Conservation (phyloP, 2,797 vertebrate species). For the Petrocephalus sullivani region DNA sequence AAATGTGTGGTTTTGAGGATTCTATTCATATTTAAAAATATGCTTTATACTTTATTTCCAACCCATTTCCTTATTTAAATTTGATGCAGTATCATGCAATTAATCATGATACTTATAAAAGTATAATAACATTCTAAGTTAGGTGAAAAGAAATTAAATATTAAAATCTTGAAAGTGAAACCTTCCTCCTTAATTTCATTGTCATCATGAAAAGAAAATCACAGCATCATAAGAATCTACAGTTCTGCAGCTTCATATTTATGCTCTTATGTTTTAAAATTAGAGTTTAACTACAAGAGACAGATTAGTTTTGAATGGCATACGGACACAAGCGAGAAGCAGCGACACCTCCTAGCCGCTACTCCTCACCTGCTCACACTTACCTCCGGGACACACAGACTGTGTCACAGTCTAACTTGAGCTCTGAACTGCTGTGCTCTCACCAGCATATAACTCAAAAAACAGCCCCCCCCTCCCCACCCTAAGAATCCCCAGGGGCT, state of each 20-base stretch:
- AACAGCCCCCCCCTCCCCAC: not conserved
- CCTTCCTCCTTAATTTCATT: not conserved
- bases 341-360: not conserved
- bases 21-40: not conserved
- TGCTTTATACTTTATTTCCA: not conserved
- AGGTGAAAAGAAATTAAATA: slow-evolving; percentile 12
- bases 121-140: not conserved
- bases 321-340: not conserved
- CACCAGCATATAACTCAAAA: not conserved
- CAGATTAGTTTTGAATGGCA: not conserved
- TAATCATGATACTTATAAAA: slow-evolving; percentile 10
- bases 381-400: not conserved
- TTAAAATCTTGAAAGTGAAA: slow-evolving; percentile 5
- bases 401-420: not conserved
- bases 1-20: not conserved
- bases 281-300: not conserved
- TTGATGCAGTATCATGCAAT: not conserved
- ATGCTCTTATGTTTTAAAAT: not conserved
- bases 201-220: not conserved
- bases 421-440: not conserved
- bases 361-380: not conserved
- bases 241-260: not conserved
- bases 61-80: not conserved
- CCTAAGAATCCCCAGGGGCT: not conserved
- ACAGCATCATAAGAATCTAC: not conserved